Percentiles rank a stretch among this genome's conserved stretches.
phyloP scores from a whole-genome alignment of 1,140 invertebrate species.

The Heliconius nattereri region DNA sequence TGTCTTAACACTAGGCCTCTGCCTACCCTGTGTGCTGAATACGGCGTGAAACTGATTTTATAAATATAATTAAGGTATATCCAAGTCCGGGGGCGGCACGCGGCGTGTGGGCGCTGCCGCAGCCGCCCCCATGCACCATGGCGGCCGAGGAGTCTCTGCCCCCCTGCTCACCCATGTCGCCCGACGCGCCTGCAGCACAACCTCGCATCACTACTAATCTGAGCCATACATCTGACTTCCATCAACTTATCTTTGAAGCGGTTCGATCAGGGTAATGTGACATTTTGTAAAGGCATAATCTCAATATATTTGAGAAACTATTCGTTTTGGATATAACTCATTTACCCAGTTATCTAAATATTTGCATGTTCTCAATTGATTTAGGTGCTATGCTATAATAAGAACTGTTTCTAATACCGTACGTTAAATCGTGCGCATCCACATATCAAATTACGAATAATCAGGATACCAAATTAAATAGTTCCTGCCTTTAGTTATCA shows the following conservation, averaged over 20 bases:
- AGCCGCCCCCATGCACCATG: conserved; percentile 86
- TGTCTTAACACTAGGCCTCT: no score
- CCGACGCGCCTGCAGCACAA: conserved; percentile 69
- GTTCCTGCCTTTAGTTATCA: no score
- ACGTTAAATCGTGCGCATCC: no score
- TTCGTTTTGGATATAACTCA: not conserved
- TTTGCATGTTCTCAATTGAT: no score
- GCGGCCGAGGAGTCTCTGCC: conserved; percentile 83
- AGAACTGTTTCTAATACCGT: no score
- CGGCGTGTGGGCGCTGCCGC: conserved; percentile 91
- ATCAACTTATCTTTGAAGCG: conserved; percentile 85
- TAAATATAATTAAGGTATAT: conserved; percentile 77
- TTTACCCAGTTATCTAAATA: no score
- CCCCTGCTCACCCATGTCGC: conserved; percentile 77
- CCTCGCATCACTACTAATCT: conserved; percentile 72
- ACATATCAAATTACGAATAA: no score
- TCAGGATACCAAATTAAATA: no score
- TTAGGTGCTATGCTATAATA: no score
- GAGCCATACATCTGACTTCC: conserved; percentile 69
- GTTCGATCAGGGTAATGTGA: conserved; percentile 83
- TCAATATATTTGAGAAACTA: not conserved
- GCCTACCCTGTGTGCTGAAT: no score
- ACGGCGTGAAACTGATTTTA: not conserved
- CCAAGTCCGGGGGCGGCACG: conserved; percentile 91
- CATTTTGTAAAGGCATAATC: conserved; percentile 26